These are phyloP conservation scores for Ochlodes sylvanus DNA, from an alignment of 2,888 invertebrate genomes.

Conservation along the genomic window DNA sequence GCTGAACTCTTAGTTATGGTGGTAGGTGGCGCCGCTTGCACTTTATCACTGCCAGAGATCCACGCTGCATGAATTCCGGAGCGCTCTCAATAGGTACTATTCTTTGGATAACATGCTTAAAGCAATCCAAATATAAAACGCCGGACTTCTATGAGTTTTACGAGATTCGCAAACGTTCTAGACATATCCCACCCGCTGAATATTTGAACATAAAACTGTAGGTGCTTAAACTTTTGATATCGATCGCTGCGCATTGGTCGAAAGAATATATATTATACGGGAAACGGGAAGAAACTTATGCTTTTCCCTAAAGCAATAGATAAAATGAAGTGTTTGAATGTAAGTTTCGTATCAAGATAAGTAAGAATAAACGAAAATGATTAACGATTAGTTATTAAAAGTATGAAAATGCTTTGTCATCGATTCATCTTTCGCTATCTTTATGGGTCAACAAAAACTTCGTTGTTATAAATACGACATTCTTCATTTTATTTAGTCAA, in stretches of 20 bases:
- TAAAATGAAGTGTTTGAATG: background rate
- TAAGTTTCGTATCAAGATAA: background rate
- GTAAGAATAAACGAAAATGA: background rate
- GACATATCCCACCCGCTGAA: slow-evolving; percentile 24
- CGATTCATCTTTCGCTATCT: too few relatives aligned
- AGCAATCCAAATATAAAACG: slow-evolving; percentile 9
- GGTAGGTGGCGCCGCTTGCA: slow-evolving; percentile 43
- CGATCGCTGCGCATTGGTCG: slow-evolving; percentile 54
- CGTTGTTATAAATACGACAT: too few relatives aligned
- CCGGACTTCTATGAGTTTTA: slow-evolving; percentile 12
- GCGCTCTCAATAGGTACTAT: slow-evolving; percentile 21
- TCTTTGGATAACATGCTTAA: slow-evolving; percentile 22
- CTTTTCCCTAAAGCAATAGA: background rate
- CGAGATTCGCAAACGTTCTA: slow-evolving; percentile 15
- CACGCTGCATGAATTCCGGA: slow-evolving; percentile 36
- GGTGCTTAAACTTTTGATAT: slow-evolving; percentile 53
- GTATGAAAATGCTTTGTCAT: too few relatives aligned
- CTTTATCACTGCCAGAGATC: slow-evolving; percentile 50
- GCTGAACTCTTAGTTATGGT: slow-evolving; percentile 51
- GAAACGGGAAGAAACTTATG: slow-evolving; percentile 3
- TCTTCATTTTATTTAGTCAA: background rate
- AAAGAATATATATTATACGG: slow-evolving; percentile 17
- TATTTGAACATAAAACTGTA: slow-evolving; percentile 18
- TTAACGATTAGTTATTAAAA: too few relatives aligned
- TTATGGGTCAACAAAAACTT: too few relatives aligned